Percentiles rank a stretch among this genome's conserved stretches.
These are phyloP conservation scores for Priocnemis perturbator DNA, from an alignment of 2,888 invertebrate genomes.

Conservation along the genomic window DNA sequence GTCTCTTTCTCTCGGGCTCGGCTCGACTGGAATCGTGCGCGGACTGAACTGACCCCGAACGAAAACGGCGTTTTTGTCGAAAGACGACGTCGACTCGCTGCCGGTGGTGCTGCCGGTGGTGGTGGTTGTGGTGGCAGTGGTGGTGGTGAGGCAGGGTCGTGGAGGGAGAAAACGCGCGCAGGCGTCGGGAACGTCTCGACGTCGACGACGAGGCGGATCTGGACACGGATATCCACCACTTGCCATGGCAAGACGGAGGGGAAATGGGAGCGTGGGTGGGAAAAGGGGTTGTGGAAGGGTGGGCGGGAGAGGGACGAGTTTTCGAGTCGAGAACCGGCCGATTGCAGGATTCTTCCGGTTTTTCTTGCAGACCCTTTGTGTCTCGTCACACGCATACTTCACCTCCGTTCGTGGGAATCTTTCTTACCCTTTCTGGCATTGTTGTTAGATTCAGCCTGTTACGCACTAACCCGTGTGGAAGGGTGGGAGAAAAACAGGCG, in stretches of 20 bases:
- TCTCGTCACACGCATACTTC: too few species aligned
- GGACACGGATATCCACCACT: conserved; percentile 9
- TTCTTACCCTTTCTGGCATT: too few species aligned
- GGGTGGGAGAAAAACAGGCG: too few species aligned
- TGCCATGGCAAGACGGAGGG: conserved; percentile 7
- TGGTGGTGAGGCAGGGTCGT: conserved; percentile 1
- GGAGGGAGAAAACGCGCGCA: conserved; percentile 17
- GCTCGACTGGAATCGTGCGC: conserved; percentile 63
- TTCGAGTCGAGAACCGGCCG: too few species aligned
- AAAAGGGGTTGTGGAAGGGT: too few species aligned
- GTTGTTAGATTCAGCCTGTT: too few species aligned
- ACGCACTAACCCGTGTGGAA: too few species aligned
- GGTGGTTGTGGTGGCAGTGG: background rate
- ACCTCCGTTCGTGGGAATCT: too few species aligned
- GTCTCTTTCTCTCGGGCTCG: background rate
- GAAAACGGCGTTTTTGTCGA: conserved; percentile 46
- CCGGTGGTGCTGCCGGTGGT: background rate
- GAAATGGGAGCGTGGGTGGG: too few species aligned
- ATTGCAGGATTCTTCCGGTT: too few species aligned
- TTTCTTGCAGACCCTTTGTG: too few species aligned
- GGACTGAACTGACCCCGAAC: conserved; percentile 67
- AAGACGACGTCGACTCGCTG: conserved; percentile 21
- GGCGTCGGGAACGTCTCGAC: conserved; percentile 26
- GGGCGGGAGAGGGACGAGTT: too few species aligned
- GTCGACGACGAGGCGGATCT: conserved; percentile 20